Evolutionary conservation across 92 coral and sea anemone species (phyloP), one percentile per base, ranked within the genome.

Genomic region (Zoanthus solanderi): DNA sequence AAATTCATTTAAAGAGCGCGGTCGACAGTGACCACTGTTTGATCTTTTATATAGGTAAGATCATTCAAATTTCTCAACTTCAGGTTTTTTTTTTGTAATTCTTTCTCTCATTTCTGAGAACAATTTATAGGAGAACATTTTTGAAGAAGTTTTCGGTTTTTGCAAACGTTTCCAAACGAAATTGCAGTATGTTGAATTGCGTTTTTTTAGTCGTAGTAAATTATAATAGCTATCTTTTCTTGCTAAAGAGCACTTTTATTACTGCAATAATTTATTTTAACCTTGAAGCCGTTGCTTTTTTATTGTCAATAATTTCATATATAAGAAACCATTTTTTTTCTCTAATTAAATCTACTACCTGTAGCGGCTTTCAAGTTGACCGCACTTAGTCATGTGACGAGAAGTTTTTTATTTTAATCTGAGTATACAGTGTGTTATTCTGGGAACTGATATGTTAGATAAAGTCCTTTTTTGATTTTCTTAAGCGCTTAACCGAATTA

Each of bases 311-410:
- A 63, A 63, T 17, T 18, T 63, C 10, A 63, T 63, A 18, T 17
- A 63, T 63, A 63, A 69, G 30, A 11, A 15, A 14, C 5, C 53
- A 53, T 16, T 10, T 11, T 54, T 23, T 34, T 13, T 17, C 67
- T 54, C 48, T 57, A 9, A 77, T 56, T 46, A 34, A 53, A 77
- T 53, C 42, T 44, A 7, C 10, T 28, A 52, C 58, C 50, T 11
- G 68, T 77, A 77, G 82, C 82, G 82, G 82, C 82, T 77, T 77
- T 77, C 82, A 77, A 18, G 68, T 28, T 66, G 63, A 54, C 63
- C 32, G 53, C 15, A 30, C 13, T 77, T 56, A 4, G 58, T 50
- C 53, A 29, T 29, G 82, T 29, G 34, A 53, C 54, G 18, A 69
- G 30, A 30, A 29, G 0, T 2, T 28, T 8, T 7, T 5, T 56